phyloP scores from a whole-genome alignment of 2,888 invertebrate genomes.

The Neoitamus cyanurus region DNA sequence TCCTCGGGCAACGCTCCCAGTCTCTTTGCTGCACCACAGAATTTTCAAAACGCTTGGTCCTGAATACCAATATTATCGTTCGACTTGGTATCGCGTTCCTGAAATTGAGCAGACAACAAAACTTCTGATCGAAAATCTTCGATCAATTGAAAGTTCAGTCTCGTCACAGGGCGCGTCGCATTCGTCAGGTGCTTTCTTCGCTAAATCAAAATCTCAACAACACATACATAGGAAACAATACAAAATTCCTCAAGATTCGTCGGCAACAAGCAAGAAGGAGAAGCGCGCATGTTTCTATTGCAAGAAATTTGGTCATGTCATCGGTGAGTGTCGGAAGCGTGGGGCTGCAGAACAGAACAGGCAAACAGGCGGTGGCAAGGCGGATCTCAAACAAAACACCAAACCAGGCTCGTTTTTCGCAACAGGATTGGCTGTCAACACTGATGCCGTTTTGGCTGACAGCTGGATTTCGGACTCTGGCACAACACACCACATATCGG shows the following conservation, averaged over 20 bases:
- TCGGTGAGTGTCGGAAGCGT: not conserved
- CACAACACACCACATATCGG: constrained; percentile 21
- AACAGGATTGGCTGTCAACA: not conserved
- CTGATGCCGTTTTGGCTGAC: not conserved
- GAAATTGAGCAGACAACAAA: constrained; percentile 7
- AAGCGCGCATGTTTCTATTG: constrained; percentile 15
- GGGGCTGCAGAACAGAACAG: not conserved
- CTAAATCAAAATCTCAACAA: not conserved
- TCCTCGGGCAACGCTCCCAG: not conserved
- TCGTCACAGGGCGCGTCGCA: not conserved
- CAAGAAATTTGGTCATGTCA: constrained; percentile 16
- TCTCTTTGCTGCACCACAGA: constrained; percentile 2
- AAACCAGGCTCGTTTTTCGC: not conserved
- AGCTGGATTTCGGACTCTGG: not conserved
- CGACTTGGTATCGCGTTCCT: constrained; percentile 23
- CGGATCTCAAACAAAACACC: not conserved
- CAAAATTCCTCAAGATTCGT: not conserved
- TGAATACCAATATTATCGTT: constrained; percentile 16
- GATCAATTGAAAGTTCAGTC: constrained; percentile 12
- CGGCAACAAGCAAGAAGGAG: not conserved
- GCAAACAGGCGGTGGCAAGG: not conserved
- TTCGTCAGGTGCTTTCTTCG: not conserved
- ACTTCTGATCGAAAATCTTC: not conserved
- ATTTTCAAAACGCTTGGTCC: constrained; percentile 16
- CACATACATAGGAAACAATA: not conserved